Percentiles rank a stretch among this genome's conserved stretches.
Conservation (phyloP, 2,113 vertebrate species). For the Notechis scutatus region DNA sequence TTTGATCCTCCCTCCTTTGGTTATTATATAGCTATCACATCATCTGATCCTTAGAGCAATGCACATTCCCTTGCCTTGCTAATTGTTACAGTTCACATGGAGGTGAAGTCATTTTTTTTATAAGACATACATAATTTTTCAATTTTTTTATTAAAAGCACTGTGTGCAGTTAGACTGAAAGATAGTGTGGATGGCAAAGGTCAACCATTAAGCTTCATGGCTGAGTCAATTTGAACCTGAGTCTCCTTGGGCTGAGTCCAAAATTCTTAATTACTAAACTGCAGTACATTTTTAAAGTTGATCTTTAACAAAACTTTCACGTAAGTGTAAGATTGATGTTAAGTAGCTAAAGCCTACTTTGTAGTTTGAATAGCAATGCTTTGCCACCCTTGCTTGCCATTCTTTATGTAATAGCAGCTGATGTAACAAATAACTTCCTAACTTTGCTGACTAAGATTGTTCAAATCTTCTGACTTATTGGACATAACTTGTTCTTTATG, state of each 20-base stretch:
- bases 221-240: background rate
- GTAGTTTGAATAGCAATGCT: background rate
- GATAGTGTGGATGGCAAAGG: background rate
- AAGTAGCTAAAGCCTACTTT: background rate
- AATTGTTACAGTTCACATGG: background rate
- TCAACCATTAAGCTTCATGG: background rate
- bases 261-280: background rate
- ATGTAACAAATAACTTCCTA: background rate
- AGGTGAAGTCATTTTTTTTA: background rate
- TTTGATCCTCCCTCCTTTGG: background rate
- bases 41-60: background rate
- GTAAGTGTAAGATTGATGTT: background rate
- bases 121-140: background rate
- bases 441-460: background rate
- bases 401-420: background rate
- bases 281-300: background rate
- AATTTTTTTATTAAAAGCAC: background rate
- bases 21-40: background rate
- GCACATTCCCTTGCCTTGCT: background rate
- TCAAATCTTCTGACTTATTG: background rate
- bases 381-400: background rate
- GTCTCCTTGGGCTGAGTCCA: background rate
- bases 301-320: background rate
- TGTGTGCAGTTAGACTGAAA: background rate
- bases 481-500: background rate